These are phyloP conservation scores for Eremobia ochroleuca DNA, from an alignment of 2,888 invertebrate genomes.

Conservation along the genomic window DNA sequence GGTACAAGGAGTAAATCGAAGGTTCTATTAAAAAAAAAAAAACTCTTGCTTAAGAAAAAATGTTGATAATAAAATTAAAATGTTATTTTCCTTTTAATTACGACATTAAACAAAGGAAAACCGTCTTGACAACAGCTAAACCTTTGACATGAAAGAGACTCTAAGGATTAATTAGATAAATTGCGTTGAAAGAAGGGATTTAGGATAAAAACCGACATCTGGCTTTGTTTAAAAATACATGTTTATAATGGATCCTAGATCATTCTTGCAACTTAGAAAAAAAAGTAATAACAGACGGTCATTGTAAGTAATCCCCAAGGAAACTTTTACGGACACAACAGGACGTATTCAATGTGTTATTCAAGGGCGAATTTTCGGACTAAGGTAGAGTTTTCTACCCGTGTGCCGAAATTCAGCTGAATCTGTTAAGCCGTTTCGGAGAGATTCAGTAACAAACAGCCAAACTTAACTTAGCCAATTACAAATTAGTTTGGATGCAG, in stretches of 20 bases:
- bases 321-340: conserved; percentile 1
- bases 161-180: conserved; percentile 1
- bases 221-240: conserved; percentile 24
- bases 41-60: background rate
- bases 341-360: background rate
- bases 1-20: background rate
- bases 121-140: background rate
- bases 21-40: background rate
- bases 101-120: background rate
- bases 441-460: conserved; percentile 1
- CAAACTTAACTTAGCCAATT: background rate
- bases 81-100: background rate
- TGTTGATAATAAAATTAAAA: background rate
- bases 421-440: background rate
- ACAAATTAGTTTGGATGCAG: conserved; percentile 1
- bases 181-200: conserved; percentile 4
- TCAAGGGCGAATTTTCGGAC: background rate
- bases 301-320: conserved; percentile 14
- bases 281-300: background rate
- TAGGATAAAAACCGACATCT: background rate
- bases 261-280: conserved; percentile 4
- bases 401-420: background rate
- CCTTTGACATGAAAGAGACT: conserved; percentile 1
- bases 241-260: conserved; percentile 3
- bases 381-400: background rate